Conservation (phyloP, 2,888 invertebrate genomes). For the Tromatobia lineatoria region DNA sequence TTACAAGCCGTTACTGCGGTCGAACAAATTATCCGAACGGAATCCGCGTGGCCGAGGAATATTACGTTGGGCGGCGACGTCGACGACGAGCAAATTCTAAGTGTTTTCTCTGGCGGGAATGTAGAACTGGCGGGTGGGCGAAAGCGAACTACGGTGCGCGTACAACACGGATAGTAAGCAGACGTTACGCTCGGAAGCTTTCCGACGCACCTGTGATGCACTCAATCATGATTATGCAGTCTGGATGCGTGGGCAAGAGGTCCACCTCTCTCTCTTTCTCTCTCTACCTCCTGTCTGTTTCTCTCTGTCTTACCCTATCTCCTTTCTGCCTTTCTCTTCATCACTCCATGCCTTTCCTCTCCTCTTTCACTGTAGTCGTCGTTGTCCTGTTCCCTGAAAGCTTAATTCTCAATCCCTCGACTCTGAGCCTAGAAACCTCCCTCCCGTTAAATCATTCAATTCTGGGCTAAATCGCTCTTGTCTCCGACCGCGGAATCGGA, state of each 20-base stretch:
- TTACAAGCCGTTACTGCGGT: conserved; percentile 41
- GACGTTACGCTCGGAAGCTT: conserved; percentile 52
- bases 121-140: conserved; percentile 16
- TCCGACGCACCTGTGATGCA: conserved; percentile 59
- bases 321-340: conserved; percentile 20
- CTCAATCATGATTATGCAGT: conserved; percentile 63
- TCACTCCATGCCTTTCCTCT: conserved; percentile 8
- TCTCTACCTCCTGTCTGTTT: conserved; percentile 11
- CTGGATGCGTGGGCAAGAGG: conserved; percentile 56
- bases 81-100: conserved; percentile 31
- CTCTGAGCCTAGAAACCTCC: background rate
- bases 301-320: too few relatives aligned
- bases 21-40: conserved; percentile 45
- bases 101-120: conserved; percentile 19
- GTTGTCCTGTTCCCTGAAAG: conserved; percentile 54
- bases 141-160: conserved; percentile 1
- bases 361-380: background rate
- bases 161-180: conserved; percentile 12
- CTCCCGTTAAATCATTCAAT: conserved; percentile 58
- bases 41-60: background rate
- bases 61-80: conserved; percentile 27
- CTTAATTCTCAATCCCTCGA: conserved; percentile 51
- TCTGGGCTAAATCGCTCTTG: conserved; percentile 32
- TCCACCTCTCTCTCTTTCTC: conserved; percentile 39
- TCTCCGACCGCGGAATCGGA: conserved; percentile 30